Conservation (phyloP, 35 echinoderm and acorn worm genomes). For the Diadema setosum region DNA sequence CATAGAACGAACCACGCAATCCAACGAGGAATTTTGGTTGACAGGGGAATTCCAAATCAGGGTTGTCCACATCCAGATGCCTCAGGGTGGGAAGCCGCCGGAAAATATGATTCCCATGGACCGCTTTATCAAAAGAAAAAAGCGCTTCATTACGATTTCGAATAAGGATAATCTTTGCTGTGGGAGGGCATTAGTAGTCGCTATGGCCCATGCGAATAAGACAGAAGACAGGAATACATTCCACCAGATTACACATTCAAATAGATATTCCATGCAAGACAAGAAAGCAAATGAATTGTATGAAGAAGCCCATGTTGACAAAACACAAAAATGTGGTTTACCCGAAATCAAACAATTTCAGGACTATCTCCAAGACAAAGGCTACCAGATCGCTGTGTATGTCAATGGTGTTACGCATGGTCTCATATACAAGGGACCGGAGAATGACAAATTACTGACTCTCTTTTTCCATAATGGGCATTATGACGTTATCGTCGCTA, state of each 20-base stretch:
- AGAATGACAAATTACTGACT: not conserved
- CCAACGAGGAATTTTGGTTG: not conserved
- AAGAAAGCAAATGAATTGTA: not conserved
- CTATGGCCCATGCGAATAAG: conserved; percentile 12
- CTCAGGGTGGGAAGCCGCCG: not conserved
- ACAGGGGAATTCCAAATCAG: not conserved
- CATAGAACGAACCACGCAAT: not conserved
- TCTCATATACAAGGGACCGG: conserved; percentile 16
- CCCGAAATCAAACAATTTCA: conserved; percentile 44
- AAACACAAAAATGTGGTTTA: not conserved
- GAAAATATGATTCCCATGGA: not conserved
- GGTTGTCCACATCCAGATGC: not conserved
- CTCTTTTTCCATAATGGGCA: not conserved
- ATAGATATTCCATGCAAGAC: not conserved
- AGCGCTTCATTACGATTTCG: not conserved
- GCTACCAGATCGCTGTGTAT: conserved; percentile 36
- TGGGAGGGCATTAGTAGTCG: conserved; percentile 39
- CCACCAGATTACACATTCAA: not conserved
- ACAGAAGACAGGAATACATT: not conserved
- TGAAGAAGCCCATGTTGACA: not conserved
- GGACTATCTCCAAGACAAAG: not conserved
- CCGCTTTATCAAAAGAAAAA: not conserved
- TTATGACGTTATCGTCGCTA: not conserved
- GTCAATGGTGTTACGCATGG: not conserved
- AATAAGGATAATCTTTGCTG: conserved; percentile 35